Conservation (phyloP, 2,888 invertebrate genomes). For the Heliconius erato region DNA sequence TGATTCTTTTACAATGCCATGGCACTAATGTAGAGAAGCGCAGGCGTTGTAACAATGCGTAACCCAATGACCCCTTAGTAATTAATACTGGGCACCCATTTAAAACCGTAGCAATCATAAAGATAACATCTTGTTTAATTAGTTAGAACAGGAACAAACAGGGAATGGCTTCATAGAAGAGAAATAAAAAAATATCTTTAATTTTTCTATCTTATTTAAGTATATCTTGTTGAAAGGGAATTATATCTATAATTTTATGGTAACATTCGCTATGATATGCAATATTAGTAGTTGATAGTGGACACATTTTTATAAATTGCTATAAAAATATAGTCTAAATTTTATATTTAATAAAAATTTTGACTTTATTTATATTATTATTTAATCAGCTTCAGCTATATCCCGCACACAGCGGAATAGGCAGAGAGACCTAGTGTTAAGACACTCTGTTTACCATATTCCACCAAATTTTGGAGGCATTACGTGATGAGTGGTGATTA, state of each 20-base stretch:
- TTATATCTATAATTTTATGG: background rate
- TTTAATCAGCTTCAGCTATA: too few species aligned
- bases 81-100: background rate
- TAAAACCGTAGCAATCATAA: background rate
- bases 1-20: conserved; percentile 2
- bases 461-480: too few species aligned
- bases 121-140: background rate
- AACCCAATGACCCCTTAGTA: conserved; percentile 28
- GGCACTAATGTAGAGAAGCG: background rate
- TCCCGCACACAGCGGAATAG: too few species aligned
- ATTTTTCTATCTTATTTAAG: background rate
- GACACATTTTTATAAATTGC: too few species aligned
- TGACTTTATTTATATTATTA: too few species aligned
- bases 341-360: too few species aligned
- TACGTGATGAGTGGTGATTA: too few species aligned
- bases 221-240: background rate
- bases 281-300: too few species aligned
- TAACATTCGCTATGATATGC: too few species aligned
- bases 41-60: background rate
- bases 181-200: background rate
- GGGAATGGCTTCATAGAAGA: background rate
- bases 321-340: too few species aligned
- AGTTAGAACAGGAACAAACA: background rate
- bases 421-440: too few species aligned
- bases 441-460: too few species aligned